Base-by-base conservation (phyloP, 2,888 invertebrate genomes). In the Limenitis camilla region DNA sequence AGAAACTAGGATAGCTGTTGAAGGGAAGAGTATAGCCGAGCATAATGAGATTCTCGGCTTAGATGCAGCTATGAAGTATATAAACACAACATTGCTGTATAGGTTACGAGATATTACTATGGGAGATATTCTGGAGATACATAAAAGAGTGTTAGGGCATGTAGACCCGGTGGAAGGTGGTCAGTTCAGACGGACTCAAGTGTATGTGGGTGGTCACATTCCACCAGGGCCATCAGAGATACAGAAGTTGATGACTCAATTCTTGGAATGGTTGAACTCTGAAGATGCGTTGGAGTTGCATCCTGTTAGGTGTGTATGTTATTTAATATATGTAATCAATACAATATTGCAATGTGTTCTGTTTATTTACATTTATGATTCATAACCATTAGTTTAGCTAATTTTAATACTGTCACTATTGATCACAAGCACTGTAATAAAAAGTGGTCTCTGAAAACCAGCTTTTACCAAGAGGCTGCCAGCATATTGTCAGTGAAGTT, bases 1-100 rank as follows among this genome's bases (percentile, higher is more conserved):
- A 27, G 98, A 99, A 81, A 98, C 98, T 0, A 90, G 85, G 53
- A 71, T 87, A 64, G 87, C 87, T 0, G 94, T 97, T 1, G 91
- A 91, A 46, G 95, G 96, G 0, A 98, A 98, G 80, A 97, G 97
- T 71, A 92, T 99, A 45, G 91, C 96, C 64, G 99, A 99, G 71
- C 99, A 99, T 74, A 98, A 98, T 88, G 99, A 99, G 88, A 96
- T 99, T 66, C 81, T 98, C 40, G 96, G 96, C 30, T 87, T 99
- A 72, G 98, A 99, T 80, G 92, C 96, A 27, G 99, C 99, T 0
- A 93, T 99, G 91, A 95, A 96, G 70, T 99, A 94, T 74, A 94
- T 99, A 60, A 91, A 95, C 74, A 89, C 92, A n/a, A 94, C 94
- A 53, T 85, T 95, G 58, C 88, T 95, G 40, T 93, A 93, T 64